phyloP scores from a whole-genome alignment of 2,888 invertebrate species.

The Aspidiotus rigidus region DNA sequence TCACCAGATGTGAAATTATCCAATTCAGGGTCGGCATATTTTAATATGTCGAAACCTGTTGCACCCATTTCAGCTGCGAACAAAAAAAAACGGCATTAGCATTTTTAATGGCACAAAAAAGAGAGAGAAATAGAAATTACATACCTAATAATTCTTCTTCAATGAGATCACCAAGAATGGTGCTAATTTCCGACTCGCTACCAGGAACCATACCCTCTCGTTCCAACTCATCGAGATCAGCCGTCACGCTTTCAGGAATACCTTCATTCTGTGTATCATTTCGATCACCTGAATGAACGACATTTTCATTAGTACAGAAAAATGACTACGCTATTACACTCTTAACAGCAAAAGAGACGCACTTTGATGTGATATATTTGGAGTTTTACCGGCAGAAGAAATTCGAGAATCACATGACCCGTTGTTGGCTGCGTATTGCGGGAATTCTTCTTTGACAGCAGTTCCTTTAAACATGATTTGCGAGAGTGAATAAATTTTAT shows the following conservation, averaged over 20 bases:
- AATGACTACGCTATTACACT: not conserved
- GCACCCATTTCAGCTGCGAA: constrained; percentile 74
- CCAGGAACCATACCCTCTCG: constrained; percentile 52
- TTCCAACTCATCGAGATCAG: constrained; percentile 59
- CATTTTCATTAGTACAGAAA: not conserved
- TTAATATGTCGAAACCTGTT: constrained; percentile 81
- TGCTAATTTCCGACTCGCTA: constrained; percentile 55
- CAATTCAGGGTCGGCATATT: constrained; percentile 89
- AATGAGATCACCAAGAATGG: constrained; percentile 70
- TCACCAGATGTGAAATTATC: constrained; percentile 68
- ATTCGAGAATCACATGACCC: not conserved
- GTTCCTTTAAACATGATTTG: constrained; percentile 1
- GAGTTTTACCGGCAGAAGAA: constrained; percentile 1
- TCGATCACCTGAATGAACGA: constrained; percentile 20
- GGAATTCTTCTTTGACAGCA: constrained; percentile 25
- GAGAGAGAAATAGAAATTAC: no score
- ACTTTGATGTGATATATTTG: not conserved
- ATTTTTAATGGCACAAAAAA: constrained; percentile 1
- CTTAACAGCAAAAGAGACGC: not conserved
- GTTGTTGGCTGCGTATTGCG: constrained; percentile 5
- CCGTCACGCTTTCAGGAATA: constrained; percentile 58
- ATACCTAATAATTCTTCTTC: constrained; percentile 69
- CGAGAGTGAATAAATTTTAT: not conserved
- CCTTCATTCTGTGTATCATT: constrained; percentile 35
- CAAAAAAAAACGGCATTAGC: constrained; percentile 6